A percentile compares a stretch with the other conserved stretches of the same genome.
Evolutionary conservation across 30 jellyfish, hydroid and myxozoan genomes (phyloP).

Genomic region (Phacellophora camtschatica): DNA sequence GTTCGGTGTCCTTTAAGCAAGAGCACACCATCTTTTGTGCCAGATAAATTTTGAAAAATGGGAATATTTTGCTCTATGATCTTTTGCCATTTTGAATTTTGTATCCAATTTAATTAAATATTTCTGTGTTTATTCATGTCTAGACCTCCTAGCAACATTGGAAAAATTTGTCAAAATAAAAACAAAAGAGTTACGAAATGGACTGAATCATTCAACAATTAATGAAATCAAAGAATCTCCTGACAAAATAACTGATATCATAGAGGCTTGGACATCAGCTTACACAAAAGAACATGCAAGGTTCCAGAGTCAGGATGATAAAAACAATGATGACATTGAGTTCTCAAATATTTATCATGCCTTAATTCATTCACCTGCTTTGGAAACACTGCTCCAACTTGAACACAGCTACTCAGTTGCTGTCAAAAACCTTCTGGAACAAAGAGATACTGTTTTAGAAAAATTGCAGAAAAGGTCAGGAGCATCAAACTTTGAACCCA

Average conservation of each 20-base stretch:
- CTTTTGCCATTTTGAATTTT: background rate
- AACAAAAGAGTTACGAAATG: slow-evolving; percentile 54
- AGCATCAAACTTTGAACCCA: background rate
- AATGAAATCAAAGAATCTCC: slow-evolving; percentile 16
- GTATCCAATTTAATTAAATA: background rate
- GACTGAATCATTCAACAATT: background rate
- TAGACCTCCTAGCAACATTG: slow-evolving; percentile 63
- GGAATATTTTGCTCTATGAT: background rate
- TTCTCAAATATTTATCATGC: slow-evolving; percentile 86
- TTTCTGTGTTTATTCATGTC: background rate
- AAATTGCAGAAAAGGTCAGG: slow-evolving; percentile 71
- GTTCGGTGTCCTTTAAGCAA: too few relatives aligned
- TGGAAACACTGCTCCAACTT: slow-evolving; percentile 79
- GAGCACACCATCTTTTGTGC: too few relatives aligned
- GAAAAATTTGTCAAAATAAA: slow-evolving; percentile 54
- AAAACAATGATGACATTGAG: slow-evolving; percentile 46
- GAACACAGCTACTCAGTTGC: slow-evolving; percentile 91
- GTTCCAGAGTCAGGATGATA: slow-evolving; percentile 43
- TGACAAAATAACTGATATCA: background rate
- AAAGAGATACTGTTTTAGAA: slow-evolving; percentile 58
- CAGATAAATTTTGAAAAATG: too few relatives aligned
- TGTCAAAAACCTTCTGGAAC: slow-evolving; percentile 63
- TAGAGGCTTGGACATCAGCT: slow-evolving; percentile 66
- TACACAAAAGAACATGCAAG: slow-evolving; percentile 48
- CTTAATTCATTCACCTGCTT: slow-evolving; percentile 93